Conservation (phyloP, 2,888 invertebrate species). For the Papilio protenor region DNA sequence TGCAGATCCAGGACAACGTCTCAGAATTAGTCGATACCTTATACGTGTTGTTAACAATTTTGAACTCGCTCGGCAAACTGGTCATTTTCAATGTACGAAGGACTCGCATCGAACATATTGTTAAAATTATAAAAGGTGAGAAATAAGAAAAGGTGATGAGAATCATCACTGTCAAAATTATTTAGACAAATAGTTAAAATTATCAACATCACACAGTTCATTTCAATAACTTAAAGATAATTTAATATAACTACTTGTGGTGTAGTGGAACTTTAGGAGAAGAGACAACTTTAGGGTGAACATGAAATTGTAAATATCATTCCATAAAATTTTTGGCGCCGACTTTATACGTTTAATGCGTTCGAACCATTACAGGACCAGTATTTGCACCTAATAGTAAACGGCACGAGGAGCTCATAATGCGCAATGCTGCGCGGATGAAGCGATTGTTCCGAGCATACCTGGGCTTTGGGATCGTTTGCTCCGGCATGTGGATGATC, state of each 20-base stretch:
- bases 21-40: neutral
- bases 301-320: too few species aligned
- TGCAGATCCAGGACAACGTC: neutral
- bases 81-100: neutral
- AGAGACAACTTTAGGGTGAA: too few species aligned
- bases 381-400: neutral
- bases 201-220: too few species aligned
- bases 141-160: too few species aligned
- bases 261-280: too few species aligned
- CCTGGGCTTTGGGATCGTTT: neutral
- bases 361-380: neutral
- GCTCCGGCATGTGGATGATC: neutral
- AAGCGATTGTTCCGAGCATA: neutral
- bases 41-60: neutral
- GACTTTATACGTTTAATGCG: neutral
- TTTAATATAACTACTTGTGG: too few species aligned
- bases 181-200: too few species aligned
- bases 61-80: neutral
- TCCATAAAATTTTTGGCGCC: too few species aligned
- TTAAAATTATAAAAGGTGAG: conserved; percentile 2
- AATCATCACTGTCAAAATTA: too few species aligned
- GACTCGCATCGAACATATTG: neutral
- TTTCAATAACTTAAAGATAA: too few species aligned
- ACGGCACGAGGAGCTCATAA: neutral
- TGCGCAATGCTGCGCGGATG: conserved; percentile 10